These are phyloP conservation scores for Panulirus ornatus DNA, from an alignment of 1,140 invertebrate genomes.

Conservation along the genomic window DNA sequence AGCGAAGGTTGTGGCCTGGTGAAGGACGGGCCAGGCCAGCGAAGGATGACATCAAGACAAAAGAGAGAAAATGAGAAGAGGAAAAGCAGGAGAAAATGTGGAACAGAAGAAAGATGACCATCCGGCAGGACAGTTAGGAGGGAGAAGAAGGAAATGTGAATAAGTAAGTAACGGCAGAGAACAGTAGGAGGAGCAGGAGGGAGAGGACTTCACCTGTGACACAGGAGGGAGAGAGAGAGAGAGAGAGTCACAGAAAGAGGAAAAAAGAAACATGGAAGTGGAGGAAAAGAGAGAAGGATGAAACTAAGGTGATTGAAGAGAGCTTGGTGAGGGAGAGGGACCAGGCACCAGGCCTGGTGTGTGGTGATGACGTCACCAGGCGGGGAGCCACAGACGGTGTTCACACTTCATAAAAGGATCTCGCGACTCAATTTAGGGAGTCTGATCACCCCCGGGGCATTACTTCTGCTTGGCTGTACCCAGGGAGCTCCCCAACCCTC, in stretches of 20 bases:
- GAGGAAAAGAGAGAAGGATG: background rate
- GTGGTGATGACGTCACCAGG: too few relatives aligned
- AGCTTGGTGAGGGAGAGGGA: too few relatives aligned
- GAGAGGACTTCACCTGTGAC: background rate
- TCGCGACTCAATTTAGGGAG: too few relatives aligned
- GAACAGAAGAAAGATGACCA: background rate
- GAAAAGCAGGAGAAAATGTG: background rate
- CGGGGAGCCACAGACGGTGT: too few relatives aligned
- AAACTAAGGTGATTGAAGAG: too few relatives aligned
- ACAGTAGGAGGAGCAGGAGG: background rate
- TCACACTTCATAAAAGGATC: too few relatives aligned
- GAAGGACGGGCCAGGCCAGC: background rate
- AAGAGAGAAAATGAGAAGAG: constrained; percentile 5
- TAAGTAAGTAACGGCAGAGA: background rate
- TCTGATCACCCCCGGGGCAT: too few relatives aligned
- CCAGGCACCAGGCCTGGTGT: too few relatives aligned
- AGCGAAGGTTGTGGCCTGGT: background rate
- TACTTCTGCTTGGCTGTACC: too few relatives aligned
- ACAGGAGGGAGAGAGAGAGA: background rate
- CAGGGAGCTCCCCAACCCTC: too few relatives aligned
- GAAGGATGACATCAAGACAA: background rate
- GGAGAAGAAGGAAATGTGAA: background rate
- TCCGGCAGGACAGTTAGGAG: background rate
- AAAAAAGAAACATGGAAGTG: background rate
- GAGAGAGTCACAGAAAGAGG: background rate